Evolutionary conservation across 2,797 vertebrate species (phyloP).

Genomic region (Taenioides sp.): DNA sequence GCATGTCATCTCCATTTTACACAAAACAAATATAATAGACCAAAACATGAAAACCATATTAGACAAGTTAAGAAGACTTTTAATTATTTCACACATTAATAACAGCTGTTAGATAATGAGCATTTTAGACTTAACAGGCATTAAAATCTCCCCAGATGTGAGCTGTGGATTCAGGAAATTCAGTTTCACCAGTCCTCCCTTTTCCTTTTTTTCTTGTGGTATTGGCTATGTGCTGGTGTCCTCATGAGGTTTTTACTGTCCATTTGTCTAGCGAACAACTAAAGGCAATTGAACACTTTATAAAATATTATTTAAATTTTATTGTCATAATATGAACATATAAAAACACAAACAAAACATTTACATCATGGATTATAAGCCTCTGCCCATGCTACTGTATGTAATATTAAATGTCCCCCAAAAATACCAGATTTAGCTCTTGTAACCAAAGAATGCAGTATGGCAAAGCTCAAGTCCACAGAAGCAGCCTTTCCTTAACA

Average conservation of each 20-base stretch:
- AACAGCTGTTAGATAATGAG: constrained; percentile 81
- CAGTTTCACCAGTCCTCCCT: constrained; percentile 47
- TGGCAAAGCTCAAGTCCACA: constrained; percentile 66
- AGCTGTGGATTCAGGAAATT: constrained; percentile 70
- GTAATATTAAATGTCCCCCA: constrained; percentile 73
- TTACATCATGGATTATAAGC: constrained; percentile 82
- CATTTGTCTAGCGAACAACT: constrained; percentile 70
- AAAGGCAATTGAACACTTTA: constrained; percentile 81
- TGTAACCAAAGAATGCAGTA: constrained; percentile 59
- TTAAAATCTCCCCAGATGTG: constrained; percentile 65
- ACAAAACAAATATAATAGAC: neutral
- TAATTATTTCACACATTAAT: constrained; percentile 85
- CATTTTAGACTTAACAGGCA: constrained; percentile 75
- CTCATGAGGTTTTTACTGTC: constrained; percentile 52
- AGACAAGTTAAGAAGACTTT: constrained; percentile 76
- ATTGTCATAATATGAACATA: constrained; percentile 86
- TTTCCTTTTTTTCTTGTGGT: constrained; percentile 48
- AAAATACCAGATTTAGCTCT: constrained; percentile 59
- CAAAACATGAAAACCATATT: constrained; percentile 43
- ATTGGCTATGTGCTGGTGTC: constrained; percentile 56
- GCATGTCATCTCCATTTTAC: neutral
- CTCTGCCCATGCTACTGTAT: constrained; percentile 80
- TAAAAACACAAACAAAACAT: constrained; percentile 81
- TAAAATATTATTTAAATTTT: constrained; percentile 86
- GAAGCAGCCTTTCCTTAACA: constrained; percentile 59